phyloP scores from a whole-genome alignment of 2,797 vertebrate species.

The Mormyrops attenuatus region DNA sequence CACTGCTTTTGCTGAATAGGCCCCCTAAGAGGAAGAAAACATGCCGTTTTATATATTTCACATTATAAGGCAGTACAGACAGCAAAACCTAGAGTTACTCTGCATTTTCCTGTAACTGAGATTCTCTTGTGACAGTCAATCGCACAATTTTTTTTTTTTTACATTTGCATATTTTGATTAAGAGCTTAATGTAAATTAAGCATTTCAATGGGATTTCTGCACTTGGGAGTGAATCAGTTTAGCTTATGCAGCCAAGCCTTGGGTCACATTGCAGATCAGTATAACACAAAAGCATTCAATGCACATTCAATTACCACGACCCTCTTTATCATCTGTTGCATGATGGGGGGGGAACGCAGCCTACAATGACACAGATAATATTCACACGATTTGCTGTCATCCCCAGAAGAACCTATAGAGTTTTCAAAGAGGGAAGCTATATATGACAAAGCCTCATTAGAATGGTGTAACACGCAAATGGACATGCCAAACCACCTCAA shows the following conservation, averaged over 20 bases:
- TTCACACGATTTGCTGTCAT: neutral
- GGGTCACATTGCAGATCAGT: neutral
- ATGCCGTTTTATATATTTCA: neutral
- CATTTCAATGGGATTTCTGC: neutral
- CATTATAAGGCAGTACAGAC: neutral
- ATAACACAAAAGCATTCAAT: neutral
- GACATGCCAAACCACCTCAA: neutral
- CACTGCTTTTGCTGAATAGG: neutral
- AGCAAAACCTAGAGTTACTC: neutral
- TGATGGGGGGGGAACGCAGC: no score
- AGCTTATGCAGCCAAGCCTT: neutral
- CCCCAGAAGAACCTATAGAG: neutral
- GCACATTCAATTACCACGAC: neutral
- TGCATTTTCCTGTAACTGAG: neutral
- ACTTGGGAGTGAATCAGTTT: neutral
- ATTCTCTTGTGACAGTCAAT: neutral
- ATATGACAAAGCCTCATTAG: neutral
- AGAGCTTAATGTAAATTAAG: neutral
- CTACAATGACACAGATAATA: neutral
- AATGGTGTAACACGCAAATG: neutral
- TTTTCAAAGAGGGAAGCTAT: neutral
- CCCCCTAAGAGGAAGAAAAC: neutral
- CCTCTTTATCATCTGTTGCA: neutral
- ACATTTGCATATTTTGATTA: slow-evolving; percentile 9
- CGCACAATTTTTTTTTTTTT: neutral